These are phyloP conservation scores for Pycnonotus jocosus DNA, from an alignment of 2,113 vertebrate species.

Conservation along the genomic window DNA sequence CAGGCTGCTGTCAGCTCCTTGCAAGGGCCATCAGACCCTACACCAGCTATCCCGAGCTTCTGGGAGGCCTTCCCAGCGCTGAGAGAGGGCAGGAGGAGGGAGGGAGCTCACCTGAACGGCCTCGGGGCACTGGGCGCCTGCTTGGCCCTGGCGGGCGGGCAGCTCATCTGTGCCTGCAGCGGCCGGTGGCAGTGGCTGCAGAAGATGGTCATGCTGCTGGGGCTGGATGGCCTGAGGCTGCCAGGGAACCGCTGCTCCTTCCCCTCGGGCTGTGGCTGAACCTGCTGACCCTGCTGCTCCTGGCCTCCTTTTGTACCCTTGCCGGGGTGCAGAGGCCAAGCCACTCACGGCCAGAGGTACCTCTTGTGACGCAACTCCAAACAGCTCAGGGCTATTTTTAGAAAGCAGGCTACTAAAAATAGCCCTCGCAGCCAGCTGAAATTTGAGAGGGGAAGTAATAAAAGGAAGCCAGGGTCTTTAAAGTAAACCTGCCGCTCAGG, in stretches of 20 bases:
- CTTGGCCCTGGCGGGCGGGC: not conserved
- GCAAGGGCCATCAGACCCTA: not conserved
- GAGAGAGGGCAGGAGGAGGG: not conserved
- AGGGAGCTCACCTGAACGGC: constrained; percentile 70
- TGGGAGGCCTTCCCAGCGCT: not conserved
- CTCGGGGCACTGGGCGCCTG: not conserved
- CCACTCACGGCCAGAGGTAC: constrained; percentile 24
- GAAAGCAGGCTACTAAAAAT: constrained; percentile 72
- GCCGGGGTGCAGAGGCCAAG: constrained; percentile 11
- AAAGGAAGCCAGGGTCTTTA: constrained; percentile 64
- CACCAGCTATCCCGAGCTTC: accelerated
- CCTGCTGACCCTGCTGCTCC: constrained; percentile 56
- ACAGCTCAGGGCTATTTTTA: constrained; percentile 68
- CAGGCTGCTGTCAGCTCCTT: not conserved
- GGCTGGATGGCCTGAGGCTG: not conserved
- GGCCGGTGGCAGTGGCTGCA: constrained; percentile 71
- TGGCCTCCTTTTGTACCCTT: constrained; percentile 73
- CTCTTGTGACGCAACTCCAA: constrained; percentile 72
- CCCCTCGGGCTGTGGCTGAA: constrained; percentile 7
- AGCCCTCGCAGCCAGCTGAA: constrained; percentile 44
- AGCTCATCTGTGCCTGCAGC: constrained; percentile 6
- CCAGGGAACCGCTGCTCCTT: not conserved
- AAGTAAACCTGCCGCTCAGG: constrained; percentile 49
- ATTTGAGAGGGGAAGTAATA: constrained; percentile 66
- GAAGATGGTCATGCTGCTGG: constrained; percentile 70